phyloP scores from a whole-genome alignment of 2,113 vertebrate species.

The Gymnorhina tibicen region DNA sequence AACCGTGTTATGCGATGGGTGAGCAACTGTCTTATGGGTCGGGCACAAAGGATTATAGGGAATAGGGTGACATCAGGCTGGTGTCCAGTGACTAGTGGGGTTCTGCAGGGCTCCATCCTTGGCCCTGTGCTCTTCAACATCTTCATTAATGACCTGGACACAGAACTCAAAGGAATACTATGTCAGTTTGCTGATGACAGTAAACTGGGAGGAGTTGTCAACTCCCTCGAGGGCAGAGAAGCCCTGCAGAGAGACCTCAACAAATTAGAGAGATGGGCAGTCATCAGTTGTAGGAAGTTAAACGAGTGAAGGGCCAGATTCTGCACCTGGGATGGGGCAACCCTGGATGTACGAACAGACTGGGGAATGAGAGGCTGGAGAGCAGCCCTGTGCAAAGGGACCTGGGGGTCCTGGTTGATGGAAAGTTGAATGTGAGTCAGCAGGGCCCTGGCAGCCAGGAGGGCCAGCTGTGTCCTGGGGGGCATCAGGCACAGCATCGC shows the following conservation, averaged over 20 bases:
- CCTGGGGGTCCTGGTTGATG: neutral
- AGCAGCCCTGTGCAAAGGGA: neutral
- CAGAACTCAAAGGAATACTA: neutral
- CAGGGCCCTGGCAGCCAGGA: neutral
- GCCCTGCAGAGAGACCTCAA: neutral
- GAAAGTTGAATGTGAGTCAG: neutral
- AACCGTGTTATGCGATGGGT: accelerated
- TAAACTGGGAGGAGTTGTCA: neutral
- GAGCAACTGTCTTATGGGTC: accelerated
- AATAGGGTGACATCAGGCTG: neutral
- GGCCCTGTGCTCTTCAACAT: neutral
- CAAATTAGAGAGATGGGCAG: neutral
- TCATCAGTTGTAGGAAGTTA: neutral
- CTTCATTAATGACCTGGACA: neutral
- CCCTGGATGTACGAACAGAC: neutral
- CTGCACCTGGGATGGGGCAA: neutral
- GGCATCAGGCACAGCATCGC: neutral
- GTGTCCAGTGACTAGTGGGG: neutral
- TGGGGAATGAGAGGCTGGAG: neutral
- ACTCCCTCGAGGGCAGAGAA: neutral
- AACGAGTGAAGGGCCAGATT: neutral
- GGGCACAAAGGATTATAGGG: neutral
- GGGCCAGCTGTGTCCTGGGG: neutral
- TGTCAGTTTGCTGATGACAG: neutral
- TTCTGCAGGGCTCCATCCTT: neutral